These are phyloP conservation scores for Sesia bembeciformis DNA, from an alignment of 2,888 invertebrate species.

Conservation along the genomic window DNA sequence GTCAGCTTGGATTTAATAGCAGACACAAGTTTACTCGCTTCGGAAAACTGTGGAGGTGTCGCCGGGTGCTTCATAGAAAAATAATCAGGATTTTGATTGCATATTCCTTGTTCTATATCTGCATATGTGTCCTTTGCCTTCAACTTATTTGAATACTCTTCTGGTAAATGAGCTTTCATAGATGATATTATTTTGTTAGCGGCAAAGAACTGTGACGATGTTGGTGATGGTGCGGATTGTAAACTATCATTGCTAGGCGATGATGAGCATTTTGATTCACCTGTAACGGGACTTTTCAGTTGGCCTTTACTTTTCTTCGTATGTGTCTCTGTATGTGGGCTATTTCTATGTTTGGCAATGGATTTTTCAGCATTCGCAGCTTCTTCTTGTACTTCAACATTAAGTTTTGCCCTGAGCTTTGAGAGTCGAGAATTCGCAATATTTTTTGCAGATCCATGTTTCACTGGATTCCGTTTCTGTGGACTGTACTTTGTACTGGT, in stretches of 20 bases:
- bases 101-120: conserved; percentile 59
- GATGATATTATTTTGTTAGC: conserved; percentile 64
- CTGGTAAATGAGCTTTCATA: conserved; percentile 63
- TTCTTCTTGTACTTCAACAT: conserved; percentile 29
- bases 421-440: conserved; percentile 41
- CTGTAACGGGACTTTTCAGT: conserved; percentile 31
- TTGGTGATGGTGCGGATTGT: conserved; percentile 50
- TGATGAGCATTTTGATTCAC: conserved; percentile 35
- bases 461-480: neutral
- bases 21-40: conserved; percentile 58
- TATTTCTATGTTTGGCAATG: conserved; percentile 13
- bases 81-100: conserved; percentile 55
- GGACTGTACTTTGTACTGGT: neutral
- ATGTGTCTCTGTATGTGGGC: conserved; percentile 25
- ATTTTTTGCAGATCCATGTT: conserved; percentile 29
- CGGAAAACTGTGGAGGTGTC: conserved; percentile 63
- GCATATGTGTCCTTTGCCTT: conserved; percentile 59
- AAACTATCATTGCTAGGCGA: conserved; percentile 51
- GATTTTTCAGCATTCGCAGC: neutral
- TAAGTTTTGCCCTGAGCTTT: conserved; percentile 34
- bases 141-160: conserved; percentile 41
- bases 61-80: conserved; percentile 52
- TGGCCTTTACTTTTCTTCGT: conserved; percentile 25
- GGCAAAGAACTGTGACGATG: conserved; percentile 62
- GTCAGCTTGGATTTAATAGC: conserved; percentile 60